A percentile compares a stretch with the other conserved stretches of the same genome.
These are phyloP conservation scores for Orthosia incerta DNA, from an alignment of 2,888 invertebrate genomes.

Conservation along the genomic window DNA sequence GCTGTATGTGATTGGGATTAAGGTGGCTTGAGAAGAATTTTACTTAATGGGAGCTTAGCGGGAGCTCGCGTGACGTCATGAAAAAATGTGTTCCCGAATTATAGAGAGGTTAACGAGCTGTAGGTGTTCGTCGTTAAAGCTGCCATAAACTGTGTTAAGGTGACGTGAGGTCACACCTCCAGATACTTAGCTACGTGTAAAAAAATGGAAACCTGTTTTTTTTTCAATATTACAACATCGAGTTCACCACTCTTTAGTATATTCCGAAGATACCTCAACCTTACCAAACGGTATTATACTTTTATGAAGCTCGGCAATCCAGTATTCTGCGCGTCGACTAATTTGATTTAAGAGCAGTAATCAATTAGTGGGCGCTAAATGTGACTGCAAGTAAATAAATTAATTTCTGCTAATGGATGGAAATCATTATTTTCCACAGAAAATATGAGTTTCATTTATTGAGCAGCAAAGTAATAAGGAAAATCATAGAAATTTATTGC, in stretches of 20 bases:
- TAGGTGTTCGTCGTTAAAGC: slow-evolving; percentile 82
- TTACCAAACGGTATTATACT: slow-evolving; percentile 49
- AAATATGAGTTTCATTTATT: slow-evolving; percentile 41
- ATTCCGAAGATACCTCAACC: slow-evolving; percentile 2
- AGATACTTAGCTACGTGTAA: slow-evolving; percentile 65
- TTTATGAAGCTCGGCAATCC: slow-evolving; percentile 43
- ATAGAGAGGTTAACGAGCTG: slow-evolving; percentile 84
- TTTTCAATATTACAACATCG: slow-evolving; percentile 38
- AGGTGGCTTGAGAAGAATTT: slow-evolving; percentile 70
- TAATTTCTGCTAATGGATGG: slow-evolving; percentile 60
- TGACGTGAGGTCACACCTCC: slow-evolving; percentile 77
- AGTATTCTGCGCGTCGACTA: slow-evolving; percentile 59
- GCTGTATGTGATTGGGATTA: slow-evolving; percentile 66
- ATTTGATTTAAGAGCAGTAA: slow-evolving; percentile 73
- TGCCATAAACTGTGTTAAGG: slow-evolving; percentile 82
- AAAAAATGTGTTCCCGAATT: slow-evolving; percentile 79
- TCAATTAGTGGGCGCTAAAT: slow-evolving; percentile 71
- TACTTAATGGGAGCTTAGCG: slow-evolving; percentile 70
- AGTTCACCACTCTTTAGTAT: background rate
- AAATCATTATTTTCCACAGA: slow-evolving; percentile 33
- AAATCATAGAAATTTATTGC: slow-evolving; percentile 10
- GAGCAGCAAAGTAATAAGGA: slow-evolving; percentile 27
- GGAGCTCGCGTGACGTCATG: slow-evolving; percentile 74
- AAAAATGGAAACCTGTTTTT: slow-evolving; percentile 58
- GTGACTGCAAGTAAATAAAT: slow-evolving; percentile 53